These are phyloP conservation scores for Amorpha juglandis DNA, from an alignment of 2,888 invertebrate genomes.

Conservation along the genomic window DNA sequence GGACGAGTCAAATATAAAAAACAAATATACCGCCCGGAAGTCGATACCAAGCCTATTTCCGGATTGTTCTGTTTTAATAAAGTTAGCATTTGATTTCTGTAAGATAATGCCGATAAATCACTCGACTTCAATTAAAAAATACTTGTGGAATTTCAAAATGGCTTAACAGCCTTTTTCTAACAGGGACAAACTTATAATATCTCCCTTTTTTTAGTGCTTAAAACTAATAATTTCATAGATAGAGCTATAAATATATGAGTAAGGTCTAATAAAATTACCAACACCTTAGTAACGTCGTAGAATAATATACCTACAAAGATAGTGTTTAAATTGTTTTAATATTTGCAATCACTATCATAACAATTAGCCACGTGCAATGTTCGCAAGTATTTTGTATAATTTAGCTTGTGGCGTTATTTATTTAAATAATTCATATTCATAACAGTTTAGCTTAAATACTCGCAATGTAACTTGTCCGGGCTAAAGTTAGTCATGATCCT, in stretches of 20 bases:
- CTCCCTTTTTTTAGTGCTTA: background rate
- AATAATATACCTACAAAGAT: background rate
- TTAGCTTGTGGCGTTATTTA: background rate
- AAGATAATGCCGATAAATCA: no score
- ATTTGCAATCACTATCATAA: constrained; percentile 20
- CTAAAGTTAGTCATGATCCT: no score
- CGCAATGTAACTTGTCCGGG: no score
- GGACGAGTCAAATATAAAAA: constrained; percentile 22
- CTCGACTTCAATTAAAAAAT: no score
- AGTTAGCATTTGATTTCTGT: background rate
- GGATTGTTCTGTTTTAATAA: constrained; percentile 19
- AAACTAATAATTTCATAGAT: background rate
- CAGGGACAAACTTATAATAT: no score
- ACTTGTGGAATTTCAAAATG: no score
- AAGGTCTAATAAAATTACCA: background rate
- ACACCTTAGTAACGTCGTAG: background rate
- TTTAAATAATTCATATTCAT: no score
- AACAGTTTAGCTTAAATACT: no score
- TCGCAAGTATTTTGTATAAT: background rate
- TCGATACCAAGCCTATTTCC: constrained; percentile 6
- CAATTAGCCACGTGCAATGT: background rate
- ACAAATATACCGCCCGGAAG: constrained; percentile 28
- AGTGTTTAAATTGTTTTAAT: constrained; percentile 16
- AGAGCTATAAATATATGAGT: background rate
- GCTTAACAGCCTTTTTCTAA: no score